Evolutionary conservation across 2,797 vertebrate genomes (phyloP).

Genomic region (Erethizon dorsatum): DNA sequence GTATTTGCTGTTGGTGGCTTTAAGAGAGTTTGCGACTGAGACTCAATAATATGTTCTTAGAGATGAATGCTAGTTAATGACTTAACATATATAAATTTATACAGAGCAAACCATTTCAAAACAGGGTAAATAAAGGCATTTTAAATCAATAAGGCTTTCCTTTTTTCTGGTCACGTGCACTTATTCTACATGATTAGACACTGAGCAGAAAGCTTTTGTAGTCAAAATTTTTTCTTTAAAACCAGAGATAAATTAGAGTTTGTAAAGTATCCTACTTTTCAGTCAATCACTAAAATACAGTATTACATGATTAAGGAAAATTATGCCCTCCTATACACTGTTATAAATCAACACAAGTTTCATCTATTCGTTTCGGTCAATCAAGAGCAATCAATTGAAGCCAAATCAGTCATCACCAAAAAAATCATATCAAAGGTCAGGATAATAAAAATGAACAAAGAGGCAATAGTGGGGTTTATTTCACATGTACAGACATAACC

Average conservation of each 20-base stretch:
- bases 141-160: background rate
- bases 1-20: background rate
- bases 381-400: background rate
- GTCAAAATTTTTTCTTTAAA: background rate
- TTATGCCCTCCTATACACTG: background rate
- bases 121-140: background rate
- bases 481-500: background rate
- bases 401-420: background rate
- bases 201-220: background rate
- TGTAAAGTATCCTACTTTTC: background rate
- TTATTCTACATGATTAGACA: background rate
- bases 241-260: background rate
- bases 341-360: background rate
- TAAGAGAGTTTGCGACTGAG: background rate
- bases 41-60: background rate
- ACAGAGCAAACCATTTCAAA: background rate
- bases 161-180: background rate
- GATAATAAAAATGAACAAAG: conserved; percentile 3
- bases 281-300: background rate
- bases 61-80: background rate
- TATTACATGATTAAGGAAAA: conserved; percentile 8
- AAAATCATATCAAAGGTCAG: background rate
- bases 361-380: background rate
- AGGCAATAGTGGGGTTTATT: background rate
- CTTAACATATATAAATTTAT: background rate